Percentiles rank a stretch among this genome's conserved stretches.
Evolutionary conservation across 2,888 invertebrate species (phyloP).

Genomic region (Drosophila anomelani): DNA sequence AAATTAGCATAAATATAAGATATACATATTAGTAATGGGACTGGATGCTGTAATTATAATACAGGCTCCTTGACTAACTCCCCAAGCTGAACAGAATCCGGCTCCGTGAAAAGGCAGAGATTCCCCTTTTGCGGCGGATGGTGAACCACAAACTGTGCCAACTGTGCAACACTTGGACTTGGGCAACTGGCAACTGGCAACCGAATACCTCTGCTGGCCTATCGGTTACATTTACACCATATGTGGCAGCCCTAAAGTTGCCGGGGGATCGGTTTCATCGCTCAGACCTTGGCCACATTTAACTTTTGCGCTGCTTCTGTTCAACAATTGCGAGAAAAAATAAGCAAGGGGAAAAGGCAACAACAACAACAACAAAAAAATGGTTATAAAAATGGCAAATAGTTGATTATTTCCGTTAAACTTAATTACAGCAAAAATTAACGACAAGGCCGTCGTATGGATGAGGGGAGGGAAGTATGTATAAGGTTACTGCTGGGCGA

Average conservation of each 20-base stretch:
- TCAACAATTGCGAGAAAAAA: constrained; percentile 37
- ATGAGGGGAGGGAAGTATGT: neutral
- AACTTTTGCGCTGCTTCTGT: constrained; percentile 52
- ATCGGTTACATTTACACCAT: constrained; percentile 37
- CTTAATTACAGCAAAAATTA: constrained; percentile 53
- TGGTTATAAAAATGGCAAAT: constrained; percentile 25
- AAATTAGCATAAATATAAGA: neutral
- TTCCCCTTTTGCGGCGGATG: constrained; percentile 20
- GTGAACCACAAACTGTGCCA: constrained; percentile 46
- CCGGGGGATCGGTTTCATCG: constrained; percentile 65
- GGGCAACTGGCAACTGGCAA: constrained; percentile 35
- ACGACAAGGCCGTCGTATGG: constrained; percentile 60
- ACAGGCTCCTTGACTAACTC: neutral
- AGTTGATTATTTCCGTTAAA: constrained; percentile 71
- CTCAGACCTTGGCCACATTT: constrained; percentile 76
- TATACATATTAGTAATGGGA: neutral
- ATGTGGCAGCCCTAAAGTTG: constrained; percentile 63
- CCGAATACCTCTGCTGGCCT: constrained; percentile 42
- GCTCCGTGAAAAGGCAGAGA: constrained; percentile 15
- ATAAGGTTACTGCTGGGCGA: constrained; percentile 2
- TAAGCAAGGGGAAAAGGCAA: constrained; percentile 24
- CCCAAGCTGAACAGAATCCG: constrained; percentile 3
- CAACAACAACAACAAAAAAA: constrained; percentile 2
- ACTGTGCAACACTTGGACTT: constrained; percentile 42
- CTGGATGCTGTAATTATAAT: neutral